Evolutionary conservation across 2,888 invertebrate genomes (phyloP).

Genomic region (Pherbina coryleti): DNA sequence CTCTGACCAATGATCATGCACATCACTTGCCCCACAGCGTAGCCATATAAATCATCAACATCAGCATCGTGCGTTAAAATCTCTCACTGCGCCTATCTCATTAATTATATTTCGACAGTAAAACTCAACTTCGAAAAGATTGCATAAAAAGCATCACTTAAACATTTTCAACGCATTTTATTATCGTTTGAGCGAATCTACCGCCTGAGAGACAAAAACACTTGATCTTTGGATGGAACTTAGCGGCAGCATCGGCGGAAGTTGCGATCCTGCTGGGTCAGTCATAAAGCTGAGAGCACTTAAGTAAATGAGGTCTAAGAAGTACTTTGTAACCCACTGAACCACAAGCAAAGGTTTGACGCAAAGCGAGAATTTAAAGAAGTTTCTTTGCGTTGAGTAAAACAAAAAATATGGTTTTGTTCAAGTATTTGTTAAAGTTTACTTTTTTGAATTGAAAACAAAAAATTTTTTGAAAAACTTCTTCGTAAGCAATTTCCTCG

Average conservation of each 20-base stretch:
- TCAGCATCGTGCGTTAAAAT: not conserved
- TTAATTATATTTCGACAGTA: conserved; percentile 19
- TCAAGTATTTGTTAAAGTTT: no score
- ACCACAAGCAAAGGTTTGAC: no score
- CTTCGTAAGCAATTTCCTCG: no score
- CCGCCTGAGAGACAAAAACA: not conserved
- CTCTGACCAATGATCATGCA: not conserved
- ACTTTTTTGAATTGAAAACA: no score
- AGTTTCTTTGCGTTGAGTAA: no score
- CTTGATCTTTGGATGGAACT: no score
- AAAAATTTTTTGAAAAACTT: no score
- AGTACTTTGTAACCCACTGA: no score
- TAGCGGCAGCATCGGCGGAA: not conserved
- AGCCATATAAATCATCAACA: conserved; percentile 23
- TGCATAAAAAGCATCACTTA: not conserved
- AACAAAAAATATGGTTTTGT: no score
- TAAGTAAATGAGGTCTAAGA: no score
- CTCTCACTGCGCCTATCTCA: conserved; percentile 1
- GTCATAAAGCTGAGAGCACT: no score
- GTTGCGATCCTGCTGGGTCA: not conserved
- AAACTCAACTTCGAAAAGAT: not conserved
- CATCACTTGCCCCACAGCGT: not conserved
- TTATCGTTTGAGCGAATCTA: not conserved
- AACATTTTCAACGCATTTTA: conserved; percentile 13
- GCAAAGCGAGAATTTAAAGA: no score